Evolutionary conservation across 2,113 vertebrate genomes (phyloP).

Genomic region (Dasyornis broadbenti): DNA sequence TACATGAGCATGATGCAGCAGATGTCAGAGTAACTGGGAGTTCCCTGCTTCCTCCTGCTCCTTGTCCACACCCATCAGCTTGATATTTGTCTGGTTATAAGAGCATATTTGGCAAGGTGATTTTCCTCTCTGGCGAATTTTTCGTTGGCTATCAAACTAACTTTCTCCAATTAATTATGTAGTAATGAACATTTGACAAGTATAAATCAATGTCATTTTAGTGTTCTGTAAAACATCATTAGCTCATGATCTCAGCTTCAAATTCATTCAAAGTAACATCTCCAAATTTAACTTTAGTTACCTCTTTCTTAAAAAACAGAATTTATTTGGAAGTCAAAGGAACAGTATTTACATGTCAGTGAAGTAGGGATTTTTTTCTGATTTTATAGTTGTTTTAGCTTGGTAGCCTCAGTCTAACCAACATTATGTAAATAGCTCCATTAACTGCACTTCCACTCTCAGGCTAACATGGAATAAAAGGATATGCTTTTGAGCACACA

Average conservation of each 20-base stretch:
- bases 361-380: background rate
- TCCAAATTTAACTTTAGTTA: background rate
- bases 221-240: slow-evolving; percentile 2
- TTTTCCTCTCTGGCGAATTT: slow-evolving; percentile 38
- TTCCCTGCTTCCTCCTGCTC: background rate
- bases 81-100: slow-evolving; percentile 2
- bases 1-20: background rate
- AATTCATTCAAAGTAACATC: background rate
- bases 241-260: background rate
- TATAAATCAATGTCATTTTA: background rate
- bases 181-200: background rate
- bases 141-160: background rate
- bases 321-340: background rate
- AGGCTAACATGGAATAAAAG: background rate
- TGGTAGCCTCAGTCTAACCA: background rate
- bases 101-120: slow-evolving; percentile 28
- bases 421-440: background rate
- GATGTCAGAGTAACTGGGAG: background rate
- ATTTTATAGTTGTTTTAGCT: background rate
- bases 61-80: slow-evolving; percentile 10
- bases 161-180: background rate
- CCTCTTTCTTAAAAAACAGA: background rate
- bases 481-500: background rate
- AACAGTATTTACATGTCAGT: background rate
- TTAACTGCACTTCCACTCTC: background rate